These are phyloP conservation scores for Oscarella lobularis DNA, from an alignment of 37 sponge, comb jelly and placozoan species.

Conservation along the genomic window DNA sequence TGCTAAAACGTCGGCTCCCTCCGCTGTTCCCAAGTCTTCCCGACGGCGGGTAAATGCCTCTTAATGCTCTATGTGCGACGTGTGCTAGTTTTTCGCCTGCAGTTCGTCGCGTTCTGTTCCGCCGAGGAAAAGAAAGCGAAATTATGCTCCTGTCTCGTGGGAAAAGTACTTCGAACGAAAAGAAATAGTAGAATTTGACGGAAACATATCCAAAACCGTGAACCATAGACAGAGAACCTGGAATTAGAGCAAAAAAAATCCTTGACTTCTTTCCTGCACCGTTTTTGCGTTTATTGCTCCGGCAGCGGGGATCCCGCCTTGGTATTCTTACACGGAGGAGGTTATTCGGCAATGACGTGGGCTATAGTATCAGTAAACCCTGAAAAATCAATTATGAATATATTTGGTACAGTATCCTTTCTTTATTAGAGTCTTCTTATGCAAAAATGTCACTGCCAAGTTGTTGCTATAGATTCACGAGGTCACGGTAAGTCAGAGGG, in stretches of 20 bases:
- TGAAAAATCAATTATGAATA: constrained; percentile 11
- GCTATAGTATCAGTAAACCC: constrained; percentile 70
- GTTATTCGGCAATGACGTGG: constrained; percentile 95
- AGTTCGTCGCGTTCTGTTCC: background rate
- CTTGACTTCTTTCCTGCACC: constrained; percentile 1
- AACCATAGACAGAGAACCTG: background rate
- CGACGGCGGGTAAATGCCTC: background rate
- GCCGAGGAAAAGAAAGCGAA: background rate
- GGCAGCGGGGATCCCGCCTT: constrained; percentile 75
- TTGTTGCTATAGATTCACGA: constrained; percentile 6
- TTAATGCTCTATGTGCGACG: no score
- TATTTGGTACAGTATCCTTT: background rate
- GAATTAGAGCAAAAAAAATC: background rate
- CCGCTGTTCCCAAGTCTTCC: background rate
- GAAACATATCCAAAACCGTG: constrained; percentile 33
- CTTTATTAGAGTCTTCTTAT: background rate
- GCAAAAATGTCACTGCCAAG: background rate
- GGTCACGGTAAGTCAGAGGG: constrained; percentile 9
- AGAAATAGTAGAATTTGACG: constrained; percentile 24
- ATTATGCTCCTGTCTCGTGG: constrained; percentile 67
- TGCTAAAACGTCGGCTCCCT: background rate
- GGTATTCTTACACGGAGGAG: constrained; percentile 89
- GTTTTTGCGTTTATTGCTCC: constrained; percentile 66
- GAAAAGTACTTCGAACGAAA: constrained; percentile 47
- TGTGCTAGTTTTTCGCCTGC: no score